These are phyloP conservation scores for Ginglymostoma cirratum DNA, from an alignment of 2,113 vertebrate genomes.

Conservation along the genomic window DNA sequence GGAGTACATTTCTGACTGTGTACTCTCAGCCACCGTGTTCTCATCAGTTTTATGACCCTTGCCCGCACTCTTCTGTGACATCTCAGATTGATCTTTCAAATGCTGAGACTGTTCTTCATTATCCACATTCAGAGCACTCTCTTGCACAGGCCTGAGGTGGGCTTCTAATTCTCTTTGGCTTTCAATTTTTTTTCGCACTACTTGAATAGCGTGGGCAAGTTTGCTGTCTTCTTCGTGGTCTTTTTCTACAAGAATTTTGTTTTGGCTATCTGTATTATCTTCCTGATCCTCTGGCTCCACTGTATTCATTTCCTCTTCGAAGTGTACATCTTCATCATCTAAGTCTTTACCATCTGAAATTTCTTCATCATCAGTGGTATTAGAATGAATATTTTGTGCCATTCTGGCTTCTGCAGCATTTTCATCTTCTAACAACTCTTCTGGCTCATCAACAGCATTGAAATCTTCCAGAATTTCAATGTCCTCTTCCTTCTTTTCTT, in stretches of 20 bases:
- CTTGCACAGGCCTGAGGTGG: not conserved
- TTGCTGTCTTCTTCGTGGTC: not conserved
- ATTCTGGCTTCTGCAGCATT: constrained; percentile 64
- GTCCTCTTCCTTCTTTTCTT: not conserved
- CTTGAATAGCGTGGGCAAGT: not conserved
- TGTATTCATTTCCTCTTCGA: not conserved
- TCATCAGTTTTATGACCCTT: not conserved
- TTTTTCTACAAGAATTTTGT: too few species aligned
- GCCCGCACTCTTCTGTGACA: not conserved
- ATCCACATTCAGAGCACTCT: not conserved
- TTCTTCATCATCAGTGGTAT: not conserved
- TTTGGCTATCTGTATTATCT: not conserved
- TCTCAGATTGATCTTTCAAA: not conserved
- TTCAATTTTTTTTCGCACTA: not conserved
- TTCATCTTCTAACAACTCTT: constrained; percentile 80
- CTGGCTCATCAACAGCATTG: not conserved
- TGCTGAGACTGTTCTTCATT: not conserved
- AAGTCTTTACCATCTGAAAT: not conserved
- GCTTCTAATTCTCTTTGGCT: not conserved
- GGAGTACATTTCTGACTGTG: not conserved
- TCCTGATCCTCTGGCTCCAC: not conserved
- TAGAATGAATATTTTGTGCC: not conserved
- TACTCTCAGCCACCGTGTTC: not conserved
- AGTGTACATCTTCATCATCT: too few species aligned
- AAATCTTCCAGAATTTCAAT: not conserved